A percentile compares a stretch with the other conserved stretches of the same genome.
Evolutionary conservation across 2,888 invertebrate species (phyloP).

Genomic region (Platycheirus albimanus): DNA sequence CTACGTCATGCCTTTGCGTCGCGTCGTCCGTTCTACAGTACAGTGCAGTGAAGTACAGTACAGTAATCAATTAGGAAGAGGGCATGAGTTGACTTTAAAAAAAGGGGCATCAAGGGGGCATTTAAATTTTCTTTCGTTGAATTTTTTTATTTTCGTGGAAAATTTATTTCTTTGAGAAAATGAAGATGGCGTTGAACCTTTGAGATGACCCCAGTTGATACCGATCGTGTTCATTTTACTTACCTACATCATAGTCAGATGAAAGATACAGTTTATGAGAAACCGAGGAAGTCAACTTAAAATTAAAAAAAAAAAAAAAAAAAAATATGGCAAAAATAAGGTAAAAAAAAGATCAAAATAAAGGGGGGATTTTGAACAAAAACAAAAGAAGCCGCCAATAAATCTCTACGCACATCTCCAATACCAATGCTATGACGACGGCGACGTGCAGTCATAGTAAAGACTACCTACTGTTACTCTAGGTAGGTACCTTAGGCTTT

Average conservation of each 20-base stretch:
- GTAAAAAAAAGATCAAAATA: slow-evolving; percentile 27
- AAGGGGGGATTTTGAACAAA: slow-evolving; percentile 28
- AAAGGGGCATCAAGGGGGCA: not conserved
- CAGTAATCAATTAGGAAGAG: slow-evolving; percentile 65
- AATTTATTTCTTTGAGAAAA: slow-evolving; percentile 32
- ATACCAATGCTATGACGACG: slow-evolving; percentile 33
- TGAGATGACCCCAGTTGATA: slow-evolving; percentile 61
- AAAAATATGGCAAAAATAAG: slow-evolving; percentile 36
- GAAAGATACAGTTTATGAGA: slow-evolving; percentile 12
- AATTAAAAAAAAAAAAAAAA: too few relatives aligned
- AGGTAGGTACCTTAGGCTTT: not conserved
- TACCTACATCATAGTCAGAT: slow-evolving; percentile 34
- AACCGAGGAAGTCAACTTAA: slow-evolving; percentile 22
- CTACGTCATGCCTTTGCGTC: not conserved
- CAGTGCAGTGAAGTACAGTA: not conserved
- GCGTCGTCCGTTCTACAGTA: not conserved
- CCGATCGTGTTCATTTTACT: not conserved
- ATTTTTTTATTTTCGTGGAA: slow-evolving; percentile 31
- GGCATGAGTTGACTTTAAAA: slow-evolving; percentile 49
- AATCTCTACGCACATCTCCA: slow-evolving; percentile 63
- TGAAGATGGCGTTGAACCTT: slow-evolving; percentile 47
- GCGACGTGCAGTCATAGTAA: slow-evolving; percentile 13
- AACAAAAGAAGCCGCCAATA: slow-evolving; percentile 57
- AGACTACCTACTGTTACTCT: slow-evolving; percentile 5
- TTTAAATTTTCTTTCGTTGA: slow-evolving; percentile 5